Percentiles rank a stretch among this genome's conserved stretches.
Conservation (phyloP, 2,113 vertebrate genomes). For the Mystacornis crossleyi region DNA sequence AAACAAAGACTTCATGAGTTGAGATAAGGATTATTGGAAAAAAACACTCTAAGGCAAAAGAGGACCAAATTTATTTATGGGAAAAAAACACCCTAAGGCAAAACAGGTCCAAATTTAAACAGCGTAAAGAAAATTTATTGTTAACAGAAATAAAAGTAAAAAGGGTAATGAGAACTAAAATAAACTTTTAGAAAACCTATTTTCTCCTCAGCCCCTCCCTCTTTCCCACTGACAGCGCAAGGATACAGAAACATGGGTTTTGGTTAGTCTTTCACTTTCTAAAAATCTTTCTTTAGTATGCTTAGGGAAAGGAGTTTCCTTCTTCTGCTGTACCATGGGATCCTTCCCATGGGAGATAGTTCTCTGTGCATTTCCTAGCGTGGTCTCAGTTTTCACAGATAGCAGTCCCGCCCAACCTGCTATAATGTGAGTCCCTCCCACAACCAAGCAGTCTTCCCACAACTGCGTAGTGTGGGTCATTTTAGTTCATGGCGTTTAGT, state of each 20-base stretch:
- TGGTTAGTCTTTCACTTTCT: background rate
- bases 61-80: no score
- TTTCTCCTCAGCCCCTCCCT: background rate
- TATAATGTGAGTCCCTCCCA: background rate
- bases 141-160: background rate
- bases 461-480: fast-evolving
- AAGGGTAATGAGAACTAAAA: background rate
- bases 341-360: background rate
- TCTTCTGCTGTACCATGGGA: background rate
- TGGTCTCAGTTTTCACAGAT: background rate
- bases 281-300: background rate
- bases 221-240: background rate
- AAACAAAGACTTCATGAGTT: background rate
- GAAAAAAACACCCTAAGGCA: background rate
- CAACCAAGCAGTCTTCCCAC: background rate
- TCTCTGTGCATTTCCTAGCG: background rate
- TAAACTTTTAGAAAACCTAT: background rate
- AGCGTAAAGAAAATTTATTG: background rate
- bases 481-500: background rate
- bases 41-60: no score
- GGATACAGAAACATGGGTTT: background rate
- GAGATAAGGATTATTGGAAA: background rate
- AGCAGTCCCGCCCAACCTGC: background rate
- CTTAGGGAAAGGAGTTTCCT: background rate
- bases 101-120: background rate